Conservation (phyloP, 2,888 invertebrate genomes). For the Chrysotoxum bicinctum region DNA sequence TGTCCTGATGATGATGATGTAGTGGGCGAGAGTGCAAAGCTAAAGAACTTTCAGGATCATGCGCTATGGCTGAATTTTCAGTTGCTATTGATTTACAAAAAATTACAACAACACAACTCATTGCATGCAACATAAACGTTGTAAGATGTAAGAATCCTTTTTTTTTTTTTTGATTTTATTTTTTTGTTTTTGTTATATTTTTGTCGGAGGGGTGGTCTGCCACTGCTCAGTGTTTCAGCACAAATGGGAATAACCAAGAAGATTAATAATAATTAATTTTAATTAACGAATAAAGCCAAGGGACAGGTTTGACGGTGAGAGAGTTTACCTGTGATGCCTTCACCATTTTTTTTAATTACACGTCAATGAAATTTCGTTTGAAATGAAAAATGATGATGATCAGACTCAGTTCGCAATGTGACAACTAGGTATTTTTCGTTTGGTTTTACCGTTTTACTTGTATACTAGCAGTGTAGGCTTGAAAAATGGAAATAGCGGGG, state of each 20-base stretch:
- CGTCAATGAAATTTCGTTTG: constrained; percentile 50
- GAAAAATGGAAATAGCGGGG: too few species aligned
- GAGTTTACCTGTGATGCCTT: constrained; percentile 36
- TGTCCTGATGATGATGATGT: constrained; percentile 58
- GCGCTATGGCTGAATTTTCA: constrained; percentile 51
- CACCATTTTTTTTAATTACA: constrained; percentile 12
- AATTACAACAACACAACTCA: constrained; percentile 32
- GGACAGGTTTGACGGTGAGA: constrained; percentile 28
- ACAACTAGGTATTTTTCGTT: constrained; percentile 22
- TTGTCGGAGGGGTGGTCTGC: background rate
- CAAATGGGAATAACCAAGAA: constrained; percentile 72
- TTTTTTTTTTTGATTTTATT: background rate
- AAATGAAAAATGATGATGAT: constrained; percentile 5
- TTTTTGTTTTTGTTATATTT: constrained; percentile 18
- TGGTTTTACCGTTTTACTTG: too few species aligned
- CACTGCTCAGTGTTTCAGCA: constrained; percentile 58
- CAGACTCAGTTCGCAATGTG: constrained; percentile 31
- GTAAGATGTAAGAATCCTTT: constrained; percentile 64
- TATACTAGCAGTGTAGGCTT: too few species aligned
- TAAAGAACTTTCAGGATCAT: constrained; percentile 67
- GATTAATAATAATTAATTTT: constrained; percentile 73
- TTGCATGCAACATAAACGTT: constrained; percentile 50
- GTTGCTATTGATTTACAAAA: constrained; percentile 67
- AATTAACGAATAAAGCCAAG: constrained; percentile 64
- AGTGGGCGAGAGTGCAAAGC: constrained; percentile 61